A percentile compares a stretch with the other conserved stretches of the same genome.
These are phyloP conservation scores for Chondrilla cf. caribensis DNA, from an alignment of 37 sponge, comb jelly and placozoan species.

Conservation along the genomic window DNA sequence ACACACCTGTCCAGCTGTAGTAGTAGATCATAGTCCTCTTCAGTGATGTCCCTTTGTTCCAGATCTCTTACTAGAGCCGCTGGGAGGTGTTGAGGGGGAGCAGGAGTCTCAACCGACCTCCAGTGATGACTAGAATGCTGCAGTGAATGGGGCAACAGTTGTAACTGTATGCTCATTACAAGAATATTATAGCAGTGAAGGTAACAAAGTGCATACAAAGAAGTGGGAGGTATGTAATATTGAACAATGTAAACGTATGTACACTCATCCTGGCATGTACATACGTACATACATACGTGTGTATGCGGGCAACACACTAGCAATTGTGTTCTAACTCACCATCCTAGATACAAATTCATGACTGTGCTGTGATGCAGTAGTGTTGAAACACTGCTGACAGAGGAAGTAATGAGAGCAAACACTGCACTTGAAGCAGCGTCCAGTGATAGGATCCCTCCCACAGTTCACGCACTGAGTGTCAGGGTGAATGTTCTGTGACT, in stretches of 20 bases:
- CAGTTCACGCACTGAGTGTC: constrained; percentile 64
- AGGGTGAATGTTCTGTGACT: constrained; percentile 34
- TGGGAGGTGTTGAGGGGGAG: constrained; percentile 37
- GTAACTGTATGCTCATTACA: too few species aligned
- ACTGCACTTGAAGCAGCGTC: constrained; percentile 72
- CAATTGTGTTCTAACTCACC: background rate
- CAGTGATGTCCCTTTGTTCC: constrained; percentile 74
- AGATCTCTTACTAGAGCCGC: constrained; percentile 52
- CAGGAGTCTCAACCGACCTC: constrained; percentile 24
- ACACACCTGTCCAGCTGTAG: constrained; percentile 65
- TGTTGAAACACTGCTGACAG: constrained; percentile 67
- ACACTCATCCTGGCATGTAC: background rate
- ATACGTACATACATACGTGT: background rate
- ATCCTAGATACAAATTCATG: constrained; percentile 56
- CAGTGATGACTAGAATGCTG: constrained; percentile 37
- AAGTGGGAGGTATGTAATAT: too few species aligned
- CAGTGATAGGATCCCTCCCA: constrained; percentile 57
- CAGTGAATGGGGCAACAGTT: too few species aligned
- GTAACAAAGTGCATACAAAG: too few species aligned
- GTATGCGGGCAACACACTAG: too few species aligned
- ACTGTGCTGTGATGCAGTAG: constrained; percentile 31
- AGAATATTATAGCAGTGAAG: too few species aligned
- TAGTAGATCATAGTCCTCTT: constrained; percentile 83
- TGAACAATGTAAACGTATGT: too few species aligned
- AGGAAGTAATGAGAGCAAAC: constrained; percentile 54